phyloP scores from a whole-genome alignment of 2,888 invertebrate genomes.

The Drosophila koepferae region DNA sequence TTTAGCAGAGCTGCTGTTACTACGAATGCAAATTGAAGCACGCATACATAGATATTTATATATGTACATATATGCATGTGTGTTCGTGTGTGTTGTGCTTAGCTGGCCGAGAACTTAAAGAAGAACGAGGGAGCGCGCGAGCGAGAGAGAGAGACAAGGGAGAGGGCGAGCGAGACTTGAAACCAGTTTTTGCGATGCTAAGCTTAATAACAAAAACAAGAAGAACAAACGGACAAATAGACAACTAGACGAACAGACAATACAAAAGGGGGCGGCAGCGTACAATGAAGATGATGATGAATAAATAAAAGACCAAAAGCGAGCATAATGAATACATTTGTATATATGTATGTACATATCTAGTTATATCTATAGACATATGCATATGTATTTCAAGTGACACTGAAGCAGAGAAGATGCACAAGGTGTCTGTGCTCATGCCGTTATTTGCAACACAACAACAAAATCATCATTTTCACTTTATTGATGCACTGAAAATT shows the following conservation, averaged over 20 bases:
- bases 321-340: slow-evolving; percentile 44
- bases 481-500: slow-evolving; percentile 57
- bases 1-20: slow-evolving; percentile 28
- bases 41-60: slow-evolving; percentile 5
- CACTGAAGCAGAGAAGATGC: slow-evolving; percentile 35
- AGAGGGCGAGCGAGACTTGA: slow-evolving; percentile 18
- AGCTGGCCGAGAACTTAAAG: slow-evolving; percentile 41
- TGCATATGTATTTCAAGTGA: slow-evolving; percentile 41
- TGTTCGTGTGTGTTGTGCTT: slow-evolving; percentile 33
- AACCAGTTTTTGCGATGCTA: slow-evolving; percentile 61
- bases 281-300: slow-evolving; percentile 32
- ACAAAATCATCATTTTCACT: slow-evolving; percentile 55
- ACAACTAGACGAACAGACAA: slow-evolving; percentile 21
- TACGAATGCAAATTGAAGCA: slow-evolving; percentile 36
- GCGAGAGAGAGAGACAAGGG: background rate
- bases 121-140: slow-evolving; percentile 14
- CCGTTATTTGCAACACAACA: slow-evolving; percentile 41
- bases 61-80: background rate
- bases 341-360: background rate
- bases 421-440: slow-evolving; percentile 27
- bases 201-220: slow-evolving; percentile 49
- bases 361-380: slow-evolving; percentile 9
- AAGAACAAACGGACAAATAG: slow-evolving; percentile 36
- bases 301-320: slow-evolving; percentile 37
- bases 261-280: slow-evolving; percentile 43